phyloP scores from a whole-genome alignment of 2,113 vertebrate species.

The Redunca redunca region DNA sequence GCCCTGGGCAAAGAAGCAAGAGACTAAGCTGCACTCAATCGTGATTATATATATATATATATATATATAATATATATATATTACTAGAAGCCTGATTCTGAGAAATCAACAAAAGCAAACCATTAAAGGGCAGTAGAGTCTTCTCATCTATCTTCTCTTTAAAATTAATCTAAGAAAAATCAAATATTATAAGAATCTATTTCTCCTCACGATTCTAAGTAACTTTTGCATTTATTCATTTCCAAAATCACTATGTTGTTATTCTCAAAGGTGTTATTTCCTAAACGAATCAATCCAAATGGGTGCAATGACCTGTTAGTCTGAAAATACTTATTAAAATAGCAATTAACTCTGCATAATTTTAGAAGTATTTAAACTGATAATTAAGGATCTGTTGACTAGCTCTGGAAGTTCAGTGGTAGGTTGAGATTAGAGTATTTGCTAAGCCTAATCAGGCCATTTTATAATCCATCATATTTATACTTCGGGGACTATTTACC shows the following conservation, averaged over 20 bases:
- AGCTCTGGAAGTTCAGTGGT: slow-evolving; percentile 11
- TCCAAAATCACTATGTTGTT: not conserved
- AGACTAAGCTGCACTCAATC: not conserved
- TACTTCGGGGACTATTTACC: slow-evolving; percentile 11
- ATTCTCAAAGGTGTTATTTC: slow-evolving; percentile 39
- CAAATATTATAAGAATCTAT: not conserved
- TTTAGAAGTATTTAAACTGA: slow-evolving; percentile 43
- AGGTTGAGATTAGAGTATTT: slow-evolving; percentile 46
- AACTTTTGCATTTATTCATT: not conserved
- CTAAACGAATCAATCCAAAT: not conserved
- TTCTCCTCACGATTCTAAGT: not conserved
- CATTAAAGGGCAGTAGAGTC: not conserved
- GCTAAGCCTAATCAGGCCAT: not conserved
- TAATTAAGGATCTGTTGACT: slow-evolving; percentile 47
- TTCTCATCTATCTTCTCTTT: not conserved
- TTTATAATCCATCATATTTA: slow-evolving; percentile 28
- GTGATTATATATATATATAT: not conserved
- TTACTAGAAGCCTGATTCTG: not conserved
- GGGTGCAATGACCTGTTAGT: slow-evolving; percentile 12
- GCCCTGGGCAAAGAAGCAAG: not conserved
- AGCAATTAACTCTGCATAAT: slow-evolving; percentile 51
- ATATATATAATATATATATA: not conserved
- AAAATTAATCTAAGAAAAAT: not conserved
- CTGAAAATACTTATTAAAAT: slow-evolving; percentile 57
- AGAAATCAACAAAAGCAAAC: not conserved